Evolutionary conservation across 2,113 vertebrate genomes (phyloP), one percentile per base, ranked within the genome.

Genomic region (Syngnathus floridae): DNA sequence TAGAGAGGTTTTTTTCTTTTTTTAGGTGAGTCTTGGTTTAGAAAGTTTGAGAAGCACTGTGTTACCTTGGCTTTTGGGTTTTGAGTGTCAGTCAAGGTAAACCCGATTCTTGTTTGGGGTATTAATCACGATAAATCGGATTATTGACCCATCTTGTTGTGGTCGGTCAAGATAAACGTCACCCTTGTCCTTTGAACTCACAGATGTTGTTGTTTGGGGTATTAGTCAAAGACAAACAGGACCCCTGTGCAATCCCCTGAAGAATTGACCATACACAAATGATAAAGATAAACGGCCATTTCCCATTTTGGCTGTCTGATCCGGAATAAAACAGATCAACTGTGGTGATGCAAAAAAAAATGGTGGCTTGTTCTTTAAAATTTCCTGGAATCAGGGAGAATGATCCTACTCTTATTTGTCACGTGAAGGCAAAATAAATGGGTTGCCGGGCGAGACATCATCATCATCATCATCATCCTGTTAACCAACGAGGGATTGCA

Each of bases 401-500:
- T 35, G 22, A 55, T 55, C 54, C 26, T 26, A 31, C 54, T 56
- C 54, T 13, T 54, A 54, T 21, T 54, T 56, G 26, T 35, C 26
- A 35, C 7, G 26, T 35, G 26, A 56, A 56, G 14, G 26, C 54
- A 35, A 59, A 37, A 38, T 19, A 75, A 74, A 59, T 21, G 69
- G 57, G 66, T 61, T 77, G 36, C 57, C 38, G 55, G 57, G 48
- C 68, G 71, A 54, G 35, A 70, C 62, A 71, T 56, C 62, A 71
- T 56, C 54, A 13, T 54, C 51, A 11, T 54, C 51, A 26, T 55
- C 52, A 31, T 55, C 56, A 76, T 86, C 81, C 84, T 78, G 70
- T 90, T 82, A 84, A 88, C 80, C 74, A 85, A 71, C 62, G 62
- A 66, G 87, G 88, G 86, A 89, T 90, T 88, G 78, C 81, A 87